Conservation (phyloP, 2,797 vertebrate genomes). For the Amniataba percoides region DNA sequence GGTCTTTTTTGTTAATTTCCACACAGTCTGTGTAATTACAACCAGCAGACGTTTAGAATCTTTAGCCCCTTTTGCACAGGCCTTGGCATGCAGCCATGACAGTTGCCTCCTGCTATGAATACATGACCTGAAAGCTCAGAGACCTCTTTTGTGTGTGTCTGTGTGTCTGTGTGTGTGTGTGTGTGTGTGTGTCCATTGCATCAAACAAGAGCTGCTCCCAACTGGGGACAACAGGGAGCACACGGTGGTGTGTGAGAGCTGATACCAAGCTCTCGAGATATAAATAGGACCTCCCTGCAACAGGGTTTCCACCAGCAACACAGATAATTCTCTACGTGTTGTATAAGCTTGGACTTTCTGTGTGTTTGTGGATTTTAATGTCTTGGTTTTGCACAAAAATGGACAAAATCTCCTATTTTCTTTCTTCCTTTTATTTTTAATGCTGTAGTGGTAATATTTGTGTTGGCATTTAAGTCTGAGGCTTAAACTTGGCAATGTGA, state of each 20-base stretch:
- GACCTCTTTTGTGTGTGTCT: constrained; percentile 18
- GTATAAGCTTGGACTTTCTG: constrained; percentile 28
- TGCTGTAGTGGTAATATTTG: not conserved
- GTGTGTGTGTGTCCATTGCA: constrained; percentile 14
- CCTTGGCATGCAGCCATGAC: not conserved
- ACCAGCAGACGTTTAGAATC: constrained; percentile 5
- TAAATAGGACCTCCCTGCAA: constrained; percentile 80
- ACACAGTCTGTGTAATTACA: not conserved
- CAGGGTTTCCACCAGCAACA: constrained; percentile 64
- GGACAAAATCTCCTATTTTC: too few relatives aligned
- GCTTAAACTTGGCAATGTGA: constrained; percentile 18
- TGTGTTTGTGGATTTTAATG: constrained; percentile 32
- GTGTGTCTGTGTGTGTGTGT: constrained; percentile 16
- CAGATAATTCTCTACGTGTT: constrained; percentile 64
- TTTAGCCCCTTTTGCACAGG: not conserved
- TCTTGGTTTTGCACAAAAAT: constrained; percentile 29
- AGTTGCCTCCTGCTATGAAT: constrained; percentile 28
- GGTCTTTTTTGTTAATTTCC: not conserved
- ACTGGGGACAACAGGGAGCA: constrained; percentile 55
- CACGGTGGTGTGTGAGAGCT: constrained; percentile 72
- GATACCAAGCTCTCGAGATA: constrained; percentile 77
- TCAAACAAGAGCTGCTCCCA: constrained; percentile 61
- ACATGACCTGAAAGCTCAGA: constrained; percentile 47
- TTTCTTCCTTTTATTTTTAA: not conserved
- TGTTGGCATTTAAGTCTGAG: constrained; percentile 19